Conservation (phyloP, 2,888 invertebrate species). For the Orchesellides sinensis region DNA sequence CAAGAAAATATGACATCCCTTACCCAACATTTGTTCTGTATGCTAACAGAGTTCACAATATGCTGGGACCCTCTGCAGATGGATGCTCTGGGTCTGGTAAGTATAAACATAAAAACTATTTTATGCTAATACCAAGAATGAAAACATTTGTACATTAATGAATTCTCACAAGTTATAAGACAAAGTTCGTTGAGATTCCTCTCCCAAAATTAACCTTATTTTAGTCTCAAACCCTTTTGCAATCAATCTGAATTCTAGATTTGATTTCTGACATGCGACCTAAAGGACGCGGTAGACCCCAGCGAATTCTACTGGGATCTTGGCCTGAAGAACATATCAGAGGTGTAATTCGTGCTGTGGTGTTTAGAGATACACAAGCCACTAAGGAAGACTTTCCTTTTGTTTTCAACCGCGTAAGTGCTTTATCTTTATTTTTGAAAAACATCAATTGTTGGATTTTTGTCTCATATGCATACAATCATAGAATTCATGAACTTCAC, state of each 20-base stretch:
- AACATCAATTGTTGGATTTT: too few relatives aligned
- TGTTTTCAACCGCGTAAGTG: slow-evolving; percentile 79
- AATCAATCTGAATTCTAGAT: slow-evolving; percentile 53
- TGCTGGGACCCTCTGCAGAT: slow-evolving; percentile 94
- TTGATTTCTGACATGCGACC: slow-evolving; percentile 87
- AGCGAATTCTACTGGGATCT: slow-evolving; percentile 91
- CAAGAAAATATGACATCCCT: slow-evolving; percentile 95
- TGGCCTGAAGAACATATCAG: slow-evolving; percentile 97
- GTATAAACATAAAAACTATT: slow-evolving; percentile 8
- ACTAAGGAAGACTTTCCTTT: slow-evolving; percentile 85
- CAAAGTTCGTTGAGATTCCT: too few relatives aligned
- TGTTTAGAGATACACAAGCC: slow-evolving; percentile 90
- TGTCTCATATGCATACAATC: too few relatives aligned
- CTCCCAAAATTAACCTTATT: background rate
- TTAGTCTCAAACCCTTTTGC: too few relatives aligned
- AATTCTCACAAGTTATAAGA: too few relatives aligned
- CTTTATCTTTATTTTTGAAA: too few relatives aligned
- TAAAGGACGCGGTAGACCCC: slow-evolving; percentile 93
- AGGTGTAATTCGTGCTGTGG: slow-evolving; percentile 93
- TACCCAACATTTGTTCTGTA: slow-evolving; percentile 96
- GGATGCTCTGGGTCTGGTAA: slow-evolving; percentile 86
- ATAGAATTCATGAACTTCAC: background rate
- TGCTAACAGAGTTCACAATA: slow-evolving; percentile 94
- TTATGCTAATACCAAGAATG: background rate
- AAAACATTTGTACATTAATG: too few relatives aligned